Percentiles rank a stretch among this genome's conserved stretches.
These are phyloP conservation scores for Lymantria dispar DNA, from an alignment of 2,888 invertebrate species.

Conservation along the genomic window DNA sequence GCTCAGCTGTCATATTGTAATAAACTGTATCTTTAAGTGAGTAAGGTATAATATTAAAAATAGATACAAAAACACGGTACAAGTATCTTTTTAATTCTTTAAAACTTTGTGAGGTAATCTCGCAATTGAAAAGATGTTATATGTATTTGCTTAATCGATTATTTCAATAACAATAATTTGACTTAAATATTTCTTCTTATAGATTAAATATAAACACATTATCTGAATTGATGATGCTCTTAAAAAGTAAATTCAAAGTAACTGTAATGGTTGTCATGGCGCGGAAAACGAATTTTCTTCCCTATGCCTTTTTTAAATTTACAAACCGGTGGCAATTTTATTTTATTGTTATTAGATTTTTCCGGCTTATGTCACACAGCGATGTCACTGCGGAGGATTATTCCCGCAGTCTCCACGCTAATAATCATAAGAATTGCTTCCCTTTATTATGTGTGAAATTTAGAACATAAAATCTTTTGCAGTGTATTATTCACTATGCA, in stretches of 20 bases:
- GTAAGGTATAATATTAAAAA: no score
- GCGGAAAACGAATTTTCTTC: constrained; percentile 77
- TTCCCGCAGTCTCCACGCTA: constrained; percentile 77
- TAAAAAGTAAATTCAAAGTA: constrained; percentile 74
- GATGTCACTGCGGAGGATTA: constrained; percentile 76
- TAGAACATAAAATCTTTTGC: constrained; percentile 66
- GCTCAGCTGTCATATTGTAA: no score
- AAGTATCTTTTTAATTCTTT: no score
- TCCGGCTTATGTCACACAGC: constrained; percentile 80
- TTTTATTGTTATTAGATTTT: constrained; percentile 83
- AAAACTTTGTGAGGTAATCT: no score
- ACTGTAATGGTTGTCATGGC: constrained; percentile 76
- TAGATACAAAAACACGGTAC: no score
- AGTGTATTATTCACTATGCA: constrained; percentile 33
- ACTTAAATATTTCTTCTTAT: constrained; percentile 16
- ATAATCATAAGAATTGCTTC: constrained; percentile 82
- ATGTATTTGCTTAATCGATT: no score
- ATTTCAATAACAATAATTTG: no score
- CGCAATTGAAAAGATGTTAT: no score
- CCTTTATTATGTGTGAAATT: constrained; percentile 81
- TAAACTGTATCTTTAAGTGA: no score
- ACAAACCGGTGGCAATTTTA: constrained; percentile 80
- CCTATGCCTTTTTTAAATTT: constrained; percentile 78
- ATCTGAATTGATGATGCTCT: constrained; percentile 54
- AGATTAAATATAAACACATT: constrained; percentile 47